Evolutionary conservation across 2,113 vertebrate genomes (phyloP).

Genomic region (Calyptomena viridis): DNA sequence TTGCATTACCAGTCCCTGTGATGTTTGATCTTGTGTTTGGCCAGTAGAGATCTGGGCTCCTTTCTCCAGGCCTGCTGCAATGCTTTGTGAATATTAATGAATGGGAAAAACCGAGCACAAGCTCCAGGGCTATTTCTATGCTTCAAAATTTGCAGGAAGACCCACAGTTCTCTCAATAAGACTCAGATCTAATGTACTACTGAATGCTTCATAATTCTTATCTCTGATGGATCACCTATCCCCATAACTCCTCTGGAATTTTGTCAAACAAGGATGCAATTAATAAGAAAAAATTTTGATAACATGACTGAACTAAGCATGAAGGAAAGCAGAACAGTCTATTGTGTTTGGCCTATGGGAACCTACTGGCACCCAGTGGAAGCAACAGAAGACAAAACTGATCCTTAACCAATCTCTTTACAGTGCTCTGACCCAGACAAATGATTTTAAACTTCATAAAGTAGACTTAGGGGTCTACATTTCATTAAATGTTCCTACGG

Average conservation of each 20-base stretch:
- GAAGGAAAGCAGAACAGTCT: background rate
- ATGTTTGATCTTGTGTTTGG: background rate
- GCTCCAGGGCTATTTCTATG: background rate
- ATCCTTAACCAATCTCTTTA: background rate
- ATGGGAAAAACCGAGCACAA: background rate
- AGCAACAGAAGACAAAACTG: background rate
- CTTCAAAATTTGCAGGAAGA: constrained; percentile 1
- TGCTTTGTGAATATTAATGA: background rate
- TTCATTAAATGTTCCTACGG: background rate
- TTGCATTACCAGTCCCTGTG: background rate
- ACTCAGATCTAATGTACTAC: background rate
- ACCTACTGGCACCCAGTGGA: background rate
- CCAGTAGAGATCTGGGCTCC: background rate
- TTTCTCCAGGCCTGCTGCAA: background rate
- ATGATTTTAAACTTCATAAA: background rate
- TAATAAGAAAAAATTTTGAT: background rate
- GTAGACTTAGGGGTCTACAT: background rate
- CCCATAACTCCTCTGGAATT: background rate
- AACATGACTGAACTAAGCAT: background rate
- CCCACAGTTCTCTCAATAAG: background rate
- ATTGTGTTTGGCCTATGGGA: background rate
- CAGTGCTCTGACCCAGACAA: background rate
- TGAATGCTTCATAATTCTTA: background rate
- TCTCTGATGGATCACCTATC: background rate
- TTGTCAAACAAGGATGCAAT: background rate